phyloP scores from a whole-genome alignment of 2,888 invertebrate genomes.

The Blera fallax region DNA sequence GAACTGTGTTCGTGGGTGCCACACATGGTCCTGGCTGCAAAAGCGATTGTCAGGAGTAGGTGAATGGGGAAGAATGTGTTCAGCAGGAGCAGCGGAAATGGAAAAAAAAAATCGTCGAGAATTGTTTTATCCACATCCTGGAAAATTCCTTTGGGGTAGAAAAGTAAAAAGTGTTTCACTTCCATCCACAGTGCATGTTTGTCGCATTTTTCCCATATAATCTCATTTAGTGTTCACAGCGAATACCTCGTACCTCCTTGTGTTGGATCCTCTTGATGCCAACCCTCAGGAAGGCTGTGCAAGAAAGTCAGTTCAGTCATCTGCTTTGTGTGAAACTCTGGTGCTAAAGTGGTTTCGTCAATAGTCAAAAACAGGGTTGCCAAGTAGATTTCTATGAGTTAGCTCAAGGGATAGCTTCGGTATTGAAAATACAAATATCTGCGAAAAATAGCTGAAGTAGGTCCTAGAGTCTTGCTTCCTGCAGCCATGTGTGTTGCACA shows the following conservation, averaged over 20 bases:
- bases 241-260: conserved; percentile 1
- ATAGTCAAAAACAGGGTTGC: conserved; percentile 5
- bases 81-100: neutral
- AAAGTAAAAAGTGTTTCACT: conserved; percentile 27
- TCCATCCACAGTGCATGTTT: conserved; percentile 33
- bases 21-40: neutral
- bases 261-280: neutral
- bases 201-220: conserved; percentile 49
- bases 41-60: neutral
- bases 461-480: no score
- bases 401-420: no score
- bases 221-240: conserved; percentile 64
- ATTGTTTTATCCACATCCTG: conserved; percentile 65
- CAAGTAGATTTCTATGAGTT: neutral
- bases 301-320: conserved; percentile 33
- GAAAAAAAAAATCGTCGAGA: conserved; percentile 13
- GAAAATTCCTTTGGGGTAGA: conserved; percentile 35
- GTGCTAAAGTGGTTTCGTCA: conserved; percentile 50
- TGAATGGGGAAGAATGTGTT: neutral
- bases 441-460: no score
- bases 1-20: conserved; percentile 25
- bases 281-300: neutral
- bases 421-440: no score
- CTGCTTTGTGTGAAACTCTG: conserved; percentile 37
- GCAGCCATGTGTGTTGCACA: no score